These are phyloP conservation scores for Rallus limicola DNA, from an alignment of 2,113 vertebrate genomes.

Conservation along the genomic window DNA sequence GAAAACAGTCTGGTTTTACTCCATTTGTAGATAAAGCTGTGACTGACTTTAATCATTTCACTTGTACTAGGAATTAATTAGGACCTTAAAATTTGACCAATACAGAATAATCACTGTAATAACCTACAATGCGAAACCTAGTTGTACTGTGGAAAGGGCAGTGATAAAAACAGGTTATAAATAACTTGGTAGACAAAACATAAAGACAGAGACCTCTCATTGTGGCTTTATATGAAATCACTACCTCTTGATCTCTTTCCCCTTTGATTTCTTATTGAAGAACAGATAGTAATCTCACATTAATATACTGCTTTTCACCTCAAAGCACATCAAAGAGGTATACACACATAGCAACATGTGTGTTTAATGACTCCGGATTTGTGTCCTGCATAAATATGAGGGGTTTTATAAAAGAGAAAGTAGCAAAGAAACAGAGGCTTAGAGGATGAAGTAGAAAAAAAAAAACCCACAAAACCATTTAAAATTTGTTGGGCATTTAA, in stretches of 20 bases:
- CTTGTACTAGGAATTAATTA: slow-evolving; percentile 19
- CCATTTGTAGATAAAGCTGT: neutral
- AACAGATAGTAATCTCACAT: slow-evolving; percentile 17
- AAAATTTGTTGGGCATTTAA: neutral
- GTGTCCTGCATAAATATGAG: neutral
- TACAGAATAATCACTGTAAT: neutral
- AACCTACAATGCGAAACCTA: neutral
- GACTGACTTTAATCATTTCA: neutral
- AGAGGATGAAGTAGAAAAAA: neutral
- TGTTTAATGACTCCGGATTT: neutral
- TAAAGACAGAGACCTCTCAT: neutral
- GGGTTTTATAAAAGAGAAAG: neutral
- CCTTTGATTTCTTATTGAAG: slow-evolving; percentile 39
- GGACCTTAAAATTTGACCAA: neutral
- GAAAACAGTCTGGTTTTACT: neutral
- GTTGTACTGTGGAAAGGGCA: neutral
- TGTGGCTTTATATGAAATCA: slow-evolving; percentile 14
- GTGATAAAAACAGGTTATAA: slow-evolving; percentile 28
- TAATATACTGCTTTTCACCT: slow-evolving; percentile 16
- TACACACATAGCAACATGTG: neutral
- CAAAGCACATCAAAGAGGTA: slow-evolving; percentile 16
- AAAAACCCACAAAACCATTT: neutral
- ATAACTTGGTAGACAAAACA: slow-evolving; percentile 20
- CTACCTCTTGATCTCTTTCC: neutral
- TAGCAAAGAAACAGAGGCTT: neutral